Evolutionary conservation across 2,113 vertebrate genomes (phyloP), one percentile per base, ranked within the genome.

Genomic region (Microcebus ravelobensis): DNA sequence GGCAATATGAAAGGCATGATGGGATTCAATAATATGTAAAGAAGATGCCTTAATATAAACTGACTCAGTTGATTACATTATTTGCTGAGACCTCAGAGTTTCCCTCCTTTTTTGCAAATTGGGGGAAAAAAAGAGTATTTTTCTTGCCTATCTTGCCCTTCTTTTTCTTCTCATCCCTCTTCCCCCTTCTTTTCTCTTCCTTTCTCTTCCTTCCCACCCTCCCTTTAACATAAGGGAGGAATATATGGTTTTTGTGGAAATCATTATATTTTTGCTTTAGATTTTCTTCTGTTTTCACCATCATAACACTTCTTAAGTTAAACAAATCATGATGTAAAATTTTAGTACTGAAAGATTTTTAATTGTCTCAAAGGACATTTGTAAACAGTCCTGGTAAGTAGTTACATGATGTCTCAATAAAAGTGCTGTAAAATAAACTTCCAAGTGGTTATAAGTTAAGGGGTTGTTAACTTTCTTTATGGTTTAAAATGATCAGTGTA

Each of bases 1-100:
- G 99, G 99, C 65, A 99, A 99, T 98, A 99, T 99, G 99, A 99
- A 99, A 98, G 99, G 99, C 99, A 99, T 99, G 99, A 99, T 99
- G 99, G 99, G 99, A 98, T 99, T 99, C 98, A 99, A 99, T 98
- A 99, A 99, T 97, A 99, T 99, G 99, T 99, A 98, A 99, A 99
- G 98, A 94, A 98, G 96, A 84, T 97, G 98, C 98, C 98, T 99
- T 99, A 98, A 98, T 97, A 97, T 95, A 98, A 98, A 98, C 96
- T 98, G 98, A 98, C 97, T 97, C 98, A 94, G 95, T 96, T 98
- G 97, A 98, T 90, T 87, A 89, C 96, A 91, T 94, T 95, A 90
- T 98, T 97, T 94, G 59, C 98, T 98, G 98, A 97, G 96, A 98
- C 92, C 98, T 98, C 98, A 97, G 95, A 96, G 97, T 98, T 98